Evolutionary conservation across 2,113 vertebrate species (phyloP).

Genomic region (Rynchops niger): DNA sequence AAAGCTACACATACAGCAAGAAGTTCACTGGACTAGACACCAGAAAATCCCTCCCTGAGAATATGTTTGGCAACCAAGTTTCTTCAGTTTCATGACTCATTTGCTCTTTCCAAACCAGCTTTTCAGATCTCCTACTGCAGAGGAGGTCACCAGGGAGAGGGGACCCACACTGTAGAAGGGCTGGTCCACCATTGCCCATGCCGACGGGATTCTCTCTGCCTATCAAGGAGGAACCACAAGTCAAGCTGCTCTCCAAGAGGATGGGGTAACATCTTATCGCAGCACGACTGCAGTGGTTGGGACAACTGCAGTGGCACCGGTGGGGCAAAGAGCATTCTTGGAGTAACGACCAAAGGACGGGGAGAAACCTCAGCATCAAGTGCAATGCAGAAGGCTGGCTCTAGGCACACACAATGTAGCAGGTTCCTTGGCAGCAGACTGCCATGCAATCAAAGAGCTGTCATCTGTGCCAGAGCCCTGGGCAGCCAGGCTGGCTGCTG

Average conservation of each 20-base stretch:
- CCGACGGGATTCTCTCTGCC: neutral
- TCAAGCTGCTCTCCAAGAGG: neutral
- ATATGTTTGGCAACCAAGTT: neutral
- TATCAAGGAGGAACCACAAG: neutral
- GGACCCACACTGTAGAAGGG: accelerated
- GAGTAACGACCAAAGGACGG: neutral
- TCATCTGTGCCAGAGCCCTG: neutral
- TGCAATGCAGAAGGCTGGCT: neutral
- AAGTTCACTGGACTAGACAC: neutral
- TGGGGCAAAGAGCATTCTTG: neutral
- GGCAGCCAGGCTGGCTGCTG: neutral
- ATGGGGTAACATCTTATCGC: accelerated
- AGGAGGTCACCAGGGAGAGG: neutral
- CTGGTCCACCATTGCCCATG: neutral
- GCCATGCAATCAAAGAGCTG: neutral
- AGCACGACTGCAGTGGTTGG: accelerated
- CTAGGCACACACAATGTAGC: neutral
- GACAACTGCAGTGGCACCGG: accelerated
- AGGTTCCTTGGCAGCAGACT: neutral
- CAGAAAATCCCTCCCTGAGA: neutral
- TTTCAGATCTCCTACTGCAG: neutral
- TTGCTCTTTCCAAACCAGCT: neutral
- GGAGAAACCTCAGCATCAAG: neutral
- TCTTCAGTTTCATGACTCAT: neutral
- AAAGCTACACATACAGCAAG: accelerated